phyloP scores from a whole-genome alignment of 2,888 invertebrate genomes.

The Bimastos eiseni region DNA sequence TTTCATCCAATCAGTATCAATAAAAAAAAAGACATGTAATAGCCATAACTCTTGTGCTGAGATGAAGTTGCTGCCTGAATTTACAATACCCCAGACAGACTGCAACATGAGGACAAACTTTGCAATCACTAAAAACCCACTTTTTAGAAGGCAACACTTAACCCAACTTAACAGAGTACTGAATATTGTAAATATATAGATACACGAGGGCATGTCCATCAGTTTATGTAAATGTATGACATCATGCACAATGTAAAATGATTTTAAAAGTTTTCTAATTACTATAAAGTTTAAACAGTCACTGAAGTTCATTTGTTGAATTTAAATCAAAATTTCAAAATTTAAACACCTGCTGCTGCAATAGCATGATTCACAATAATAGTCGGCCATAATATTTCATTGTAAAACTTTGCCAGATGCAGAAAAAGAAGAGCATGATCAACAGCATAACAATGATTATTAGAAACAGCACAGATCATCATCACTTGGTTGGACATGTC shows the following conservation, averaged over 20 bases:
- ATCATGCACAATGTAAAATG: not conserved
- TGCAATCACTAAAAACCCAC: not conserved
- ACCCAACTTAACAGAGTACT: not conserved
- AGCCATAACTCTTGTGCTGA: not conserved
- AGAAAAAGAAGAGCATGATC: conserved; percentile 5
- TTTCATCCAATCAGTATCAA: not conserved
- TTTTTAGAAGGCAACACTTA: not conserved
- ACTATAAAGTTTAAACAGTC: not conserved
- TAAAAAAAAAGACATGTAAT: conserved; percentile 4
- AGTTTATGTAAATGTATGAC: not conserved
- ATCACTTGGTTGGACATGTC: not conserved
- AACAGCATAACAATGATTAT: conserved; percentile 3
- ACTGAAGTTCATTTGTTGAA: not conserved
- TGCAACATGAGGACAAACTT: not conserved
- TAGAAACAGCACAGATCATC: not conserved
- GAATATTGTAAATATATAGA: not conserved
- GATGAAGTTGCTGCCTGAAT: conserved; percentile 2
- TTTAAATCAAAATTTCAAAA: not conserved
- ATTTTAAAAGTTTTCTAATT: not conserved
- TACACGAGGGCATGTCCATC: not conserved
- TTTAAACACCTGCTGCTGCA: not conserved
- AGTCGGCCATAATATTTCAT: not conserved
- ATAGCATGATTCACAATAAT: not conserved
- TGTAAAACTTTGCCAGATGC: not conserved
- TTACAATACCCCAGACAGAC: not conserved